Evolutionary conservation across 2,888 invertebrate species (phyloP), one percentile per base, ranked within the genome.

Genomic region (Troilus luridus): DNA sequence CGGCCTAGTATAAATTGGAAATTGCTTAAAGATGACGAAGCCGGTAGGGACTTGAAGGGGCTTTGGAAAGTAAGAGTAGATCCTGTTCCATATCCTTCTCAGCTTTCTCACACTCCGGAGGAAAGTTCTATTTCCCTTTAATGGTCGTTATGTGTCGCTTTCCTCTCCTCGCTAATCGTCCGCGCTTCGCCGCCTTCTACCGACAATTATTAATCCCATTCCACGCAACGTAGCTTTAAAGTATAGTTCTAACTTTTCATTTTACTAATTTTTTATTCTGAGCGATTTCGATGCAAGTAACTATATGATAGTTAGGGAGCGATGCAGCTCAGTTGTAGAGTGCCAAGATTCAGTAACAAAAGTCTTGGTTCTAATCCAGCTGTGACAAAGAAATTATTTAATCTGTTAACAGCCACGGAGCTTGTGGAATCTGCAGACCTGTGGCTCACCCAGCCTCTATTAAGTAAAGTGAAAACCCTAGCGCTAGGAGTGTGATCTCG

Each of bases 41-140:
- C 41, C 72, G 72, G 17, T 27, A 41, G 21, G 72, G 72, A 77
- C 72, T 77, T 77, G 9, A 10, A 77, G 19, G 27, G 72, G 41
- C 27, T 41, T 60, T 77, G 56, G 85, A 85, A 85, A 85, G 85
- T 85, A 85, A 85, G 56, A 85, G 85, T 54, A 85, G 54, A 85
- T 85, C 85, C 85, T 85, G 85, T 54, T 85, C 85, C 56, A 85
- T 85, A 85, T 85, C 85, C 85, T 56, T 56, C n/a, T 56, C 6
- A 21, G 56, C 85, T 85, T 85, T 85, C 85, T 85, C 85, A 85
- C 85, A n/a, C 56, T 17, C 14, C 27, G 14, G 72, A 77, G 72
- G 72, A 77, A 77, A 77, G 72, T 77, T 77, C 72, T 77, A 77
- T 77, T 77, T 77, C 72, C 27, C 72, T 41, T 41, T 77, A 77